A percentile compares a stretch with the other conserved stretches of the same genome.
These are phyloP conservation scores for Stichopus chloronotus DNA, from an alignment of 35 echinoderm and acorn worm species.

Conservation along the genomic window DNA sequence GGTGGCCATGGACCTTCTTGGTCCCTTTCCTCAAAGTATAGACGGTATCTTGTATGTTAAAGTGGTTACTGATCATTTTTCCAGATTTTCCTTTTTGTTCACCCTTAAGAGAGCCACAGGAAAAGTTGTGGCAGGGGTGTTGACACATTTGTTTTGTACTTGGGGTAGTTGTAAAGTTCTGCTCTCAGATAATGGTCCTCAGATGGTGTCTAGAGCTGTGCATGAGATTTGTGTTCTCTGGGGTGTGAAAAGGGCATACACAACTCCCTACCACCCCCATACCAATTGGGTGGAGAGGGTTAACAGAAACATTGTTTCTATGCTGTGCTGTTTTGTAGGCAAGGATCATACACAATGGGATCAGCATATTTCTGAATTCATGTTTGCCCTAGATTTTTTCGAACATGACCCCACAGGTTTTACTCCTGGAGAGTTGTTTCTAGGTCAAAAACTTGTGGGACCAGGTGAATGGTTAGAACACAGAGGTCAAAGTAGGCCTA, in stretches of 20 bases:
- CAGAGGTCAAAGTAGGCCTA: too few relatives aligned
- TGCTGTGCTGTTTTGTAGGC: too few relatives aligned
- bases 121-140: background rate
- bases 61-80: constrained; percentile 31
- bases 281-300: constrained; percentile 30
- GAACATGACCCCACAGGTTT: too few relatives aligned
- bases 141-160: constrained; percentile 20
- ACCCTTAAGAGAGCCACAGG: constrained; percentile 3
- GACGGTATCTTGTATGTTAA: constrained; percentile 26
- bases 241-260: background rate
- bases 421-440: background rate
- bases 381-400: too few relatives aligned
- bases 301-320: background rate
- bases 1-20: constrained; percentile 35
- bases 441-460: background rate
- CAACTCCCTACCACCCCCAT: background rate
- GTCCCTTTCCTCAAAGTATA: constrained; percentile 26
- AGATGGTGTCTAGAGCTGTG: background rate
- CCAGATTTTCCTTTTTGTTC: background rate
- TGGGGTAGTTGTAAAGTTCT: background rate
- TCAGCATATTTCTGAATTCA: too few relatives aligned
- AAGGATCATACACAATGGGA: too few relatives aligned
- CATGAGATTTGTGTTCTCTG: background rate
- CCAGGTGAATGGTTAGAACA: too few relatives aligned
- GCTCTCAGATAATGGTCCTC: background rate